Base-by-base conservation (phyloP, 2,888 invertebrate genomes). In the Eugnorisma glareosa region DNA sequence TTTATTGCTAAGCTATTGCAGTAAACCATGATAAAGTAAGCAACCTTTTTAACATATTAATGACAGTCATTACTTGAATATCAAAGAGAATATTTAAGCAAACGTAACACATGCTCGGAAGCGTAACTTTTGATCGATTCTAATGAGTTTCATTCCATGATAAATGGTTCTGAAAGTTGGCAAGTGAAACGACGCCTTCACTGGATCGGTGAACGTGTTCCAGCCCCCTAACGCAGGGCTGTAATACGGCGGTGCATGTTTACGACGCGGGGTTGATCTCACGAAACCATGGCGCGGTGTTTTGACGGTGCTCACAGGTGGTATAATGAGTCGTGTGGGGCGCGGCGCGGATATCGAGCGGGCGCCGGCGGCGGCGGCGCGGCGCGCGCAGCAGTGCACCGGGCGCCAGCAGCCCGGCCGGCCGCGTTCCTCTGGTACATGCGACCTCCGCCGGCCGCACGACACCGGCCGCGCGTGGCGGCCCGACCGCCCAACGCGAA, bases 301-400 rank as follows among this genome's bases (percentile, higher is more conserved):
- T 95, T 93, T 95, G 96, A 94, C 94, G 92, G 94, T 93, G 94
- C 94, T 93, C 93, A 96, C 96, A 96, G 96, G 96, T 96, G 96
- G 95, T 93, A 94, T 94, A 93, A 90, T 91, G 91, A 93, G 91
- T 88, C 88, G 88, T 91, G 92, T 92, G 94, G 95, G 95, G 96
- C 94, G 96, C 94, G 95, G 91, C 91, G 92, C 89, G 89, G 90
- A 85, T 93, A 93, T 92, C 91, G 93, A 94, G 93, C 94, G 93
- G 90, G 92, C 86, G 89, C 79, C 83, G 91, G 88, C 87, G 90
- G 89, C 90, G 91, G 92, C 90, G 90, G 92, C 92, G 91, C 92
- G 93, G 94, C 94, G 94, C 93, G 92, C 93, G 93, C 93, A 91
- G 86, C 93, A 94, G 94, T 95, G 93, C 93, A 92, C 88, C 91